Evolutionary conservation across 2,888 invertebrate species (phyloP).

Genomic region (Hybos culiciformis): DNA sequence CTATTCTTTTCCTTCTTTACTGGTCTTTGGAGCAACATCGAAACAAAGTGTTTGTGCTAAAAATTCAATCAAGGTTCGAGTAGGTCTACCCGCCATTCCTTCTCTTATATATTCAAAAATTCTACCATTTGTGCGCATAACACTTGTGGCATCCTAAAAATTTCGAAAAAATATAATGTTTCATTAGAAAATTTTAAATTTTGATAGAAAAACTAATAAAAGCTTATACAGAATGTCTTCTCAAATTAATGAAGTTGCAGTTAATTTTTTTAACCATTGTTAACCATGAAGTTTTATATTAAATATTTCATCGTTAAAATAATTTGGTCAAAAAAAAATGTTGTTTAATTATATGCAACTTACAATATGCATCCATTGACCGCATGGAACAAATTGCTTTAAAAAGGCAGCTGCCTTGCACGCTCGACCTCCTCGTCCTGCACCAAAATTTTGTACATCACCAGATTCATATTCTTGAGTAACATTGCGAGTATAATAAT

Average conservation of each 20-base stretch:
- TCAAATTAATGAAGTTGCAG: too few species aligned
- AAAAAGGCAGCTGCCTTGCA: constrained; percentile 64
- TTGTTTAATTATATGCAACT: too few species aligned
- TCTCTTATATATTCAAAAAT: constrained; percentile 45
- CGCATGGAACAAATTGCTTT: constrained; percentile 48
- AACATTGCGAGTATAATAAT: constrained; percentile 41
- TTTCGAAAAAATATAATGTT: too few species aligned
- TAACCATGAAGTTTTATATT: too few species aligned
- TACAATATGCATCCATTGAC: constrained; percentile 57
- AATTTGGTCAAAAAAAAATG: too few species aligned
- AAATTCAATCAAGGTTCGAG: constrained; percentile 59
- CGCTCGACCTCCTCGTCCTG: constrained; percentile 37
- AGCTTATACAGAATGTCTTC: too few species aligned
- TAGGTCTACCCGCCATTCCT: constrained; percentile 68
- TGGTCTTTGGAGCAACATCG: constrained; percentile 19
- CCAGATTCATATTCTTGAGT: background rate
- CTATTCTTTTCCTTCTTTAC: too few species aligned
- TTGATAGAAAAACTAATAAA: too few species aligned
- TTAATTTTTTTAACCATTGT: too few species aligned
- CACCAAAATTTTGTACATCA: constrained; percentile 33
- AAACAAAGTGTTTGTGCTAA: constrained; percentile 42
- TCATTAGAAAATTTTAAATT: too few species aligned
- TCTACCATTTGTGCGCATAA: constrained; percentile 51
- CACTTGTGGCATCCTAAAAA: constrained; percentile 51
- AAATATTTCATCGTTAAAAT: too few species aligned